Conservation (phyloP, 2,888 invertebrate genomes). For the Cantharis flavilabris region DNA sequence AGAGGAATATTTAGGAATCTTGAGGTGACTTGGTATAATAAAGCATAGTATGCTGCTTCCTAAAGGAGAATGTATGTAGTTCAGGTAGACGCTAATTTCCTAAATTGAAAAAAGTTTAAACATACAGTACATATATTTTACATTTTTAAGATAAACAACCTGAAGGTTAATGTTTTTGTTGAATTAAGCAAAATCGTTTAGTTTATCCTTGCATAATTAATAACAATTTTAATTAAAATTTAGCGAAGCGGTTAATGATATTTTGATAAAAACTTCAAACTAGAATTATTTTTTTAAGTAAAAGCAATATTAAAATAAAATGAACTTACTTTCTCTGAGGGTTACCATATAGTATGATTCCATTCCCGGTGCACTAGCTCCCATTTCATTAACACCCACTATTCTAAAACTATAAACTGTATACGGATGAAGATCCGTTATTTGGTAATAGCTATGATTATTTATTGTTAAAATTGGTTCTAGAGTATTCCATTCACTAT, state of each 20-base stretch:
- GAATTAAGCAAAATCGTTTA: conserved; percentile 8
- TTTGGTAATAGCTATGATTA: conserved; percentile 68
- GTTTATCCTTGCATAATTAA: conserved; percentile 19
- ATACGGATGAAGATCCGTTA: conserved; percentile 70
- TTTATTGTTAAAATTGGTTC: conserved; percentile 65
- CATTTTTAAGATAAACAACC: neutral
- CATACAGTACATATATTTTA: neutral
- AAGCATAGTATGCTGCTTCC: neutral
- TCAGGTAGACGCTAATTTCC: neutral
- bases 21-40: neutral
- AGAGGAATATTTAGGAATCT: neutral
- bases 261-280: neutral
- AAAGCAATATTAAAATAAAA: conserved; percentile 4
- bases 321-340: conserved; percentile 69
- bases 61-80: neutral
- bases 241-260: conserved; percentile 27
- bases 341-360: conserved; percentile 76
- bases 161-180: neutral
- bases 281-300: neutral
- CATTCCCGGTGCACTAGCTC: conserved; percentile 69
- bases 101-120: neutral
- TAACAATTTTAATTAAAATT: conserved; percentile 32
- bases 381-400: conserved; percentile 72
- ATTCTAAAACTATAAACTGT: conserved; percentile 78
- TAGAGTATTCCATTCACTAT: conserved; percentile 68